A percentile compares a stretch with the other conserved stretches of the same genome.
These are phyloP conservation scores for Lasioglossum leucozonium DNA, from an alignment of 2,888 invertebrate species.

Conservation along the genomic window DNA sequence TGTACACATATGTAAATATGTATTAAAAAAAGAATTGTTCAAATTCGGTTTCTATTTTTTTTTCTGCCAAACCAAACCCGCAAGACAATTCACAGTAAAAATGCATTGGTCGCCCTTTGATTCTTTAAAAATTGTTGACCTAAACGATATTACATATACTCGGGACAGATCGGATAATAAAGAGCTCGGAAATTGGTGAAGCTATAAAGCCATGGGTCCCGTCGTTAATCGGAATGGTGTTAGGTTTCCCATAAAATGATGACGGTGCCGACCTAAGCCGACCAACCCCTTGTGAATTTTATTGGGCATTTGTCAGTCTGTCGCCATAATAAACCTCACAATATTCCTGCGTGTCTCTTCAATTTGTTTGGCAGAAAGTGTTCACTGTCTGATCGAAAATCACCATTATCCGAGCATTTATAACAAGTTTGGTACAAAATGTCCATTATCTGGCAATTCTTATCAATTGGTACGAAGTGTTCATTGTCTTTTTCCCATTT, in stretches of 20 bases:
- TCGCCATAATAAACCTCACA: slow-evolving; percentile 6
- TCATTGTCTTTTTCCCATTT: background rate
- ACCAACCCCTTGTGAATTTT: background rate
- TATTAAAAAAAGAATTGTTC: too few species aligned
- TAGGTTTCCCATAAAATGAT: slow-evolving; percentile 12
- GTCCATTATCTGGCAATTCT: background rate
- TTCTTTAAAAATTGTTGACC: background rate
- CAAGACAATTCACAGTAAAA: too few species aligned
- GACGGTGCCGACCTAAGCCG: background rate
- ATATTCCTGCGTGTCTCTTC: background rate
- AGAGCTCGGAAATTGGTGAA: background rate
- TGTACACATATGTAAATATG: too few species aligned
- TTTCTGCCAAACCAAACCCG: too few species aligned
- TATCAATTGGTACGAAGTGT: background rate
- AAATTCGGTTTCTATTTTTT: too few species aligned
- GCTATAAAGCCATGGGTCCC: background rate
- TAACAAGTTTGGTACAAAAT: background rate
- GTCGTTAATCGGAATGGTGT: background rate
- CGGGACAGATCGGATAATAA: background rate
- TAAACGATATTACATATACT: background rate
- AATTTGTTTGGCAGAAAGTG: background rate
- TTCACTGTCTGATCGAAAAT: background rate
- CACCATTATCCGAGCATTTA: background rate
- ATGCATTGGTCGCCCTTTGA: too few species aligned
- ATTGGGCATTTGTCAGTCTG: background rate